These are phyloP conservation scores for Cephus pygmeus DNA, from an alignment of 2,888 invertebrate species.

Conservation along the genomic window DNA sequence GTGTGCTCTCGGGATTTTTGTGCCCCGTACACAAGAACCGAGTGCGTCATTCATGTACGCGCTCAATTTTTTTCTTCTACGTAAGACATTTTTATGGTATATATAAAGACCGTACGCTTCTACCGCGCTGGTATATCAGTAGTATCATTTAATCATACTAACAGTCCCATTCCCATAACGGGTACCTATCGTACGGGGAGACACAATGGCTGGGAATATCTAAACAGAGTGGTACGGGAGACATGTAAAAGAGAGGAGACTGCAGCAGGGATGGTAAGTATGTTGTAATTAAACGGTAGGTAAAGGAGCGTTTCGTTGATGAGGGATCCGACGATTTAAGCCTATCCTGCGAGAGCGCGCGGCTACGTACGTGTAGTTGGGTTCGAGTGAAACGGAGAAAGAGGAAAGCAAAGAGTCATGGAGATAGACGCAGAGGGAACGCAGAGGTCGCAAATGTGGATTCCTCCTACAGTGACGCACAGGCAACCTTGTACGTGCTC, in stretches of 20 bases:
- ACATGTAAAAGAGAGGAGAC: slow-evolving; percentile 28
- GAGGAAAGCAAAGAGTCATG: no score
- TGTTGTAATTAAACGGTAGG: slow-evolving; percentile 58
- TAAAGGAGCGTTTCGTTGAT: slow-evolving; percentile 55
- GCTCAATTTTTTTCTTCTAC: neutral
- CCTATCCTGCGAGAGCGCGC: slow-evolving; percentile 37
- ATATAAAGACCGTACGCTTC: no score
- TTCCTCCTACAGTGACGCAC: neutral
- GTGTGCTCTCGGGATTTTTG: neutral
- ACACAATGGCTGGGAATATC: no score
- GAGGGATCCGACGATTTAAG: slow-evolving; percentile 56
- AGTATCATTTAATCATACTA: no score
- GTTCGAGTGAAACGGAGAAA: neutral
- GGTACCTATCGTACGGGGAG: no score
- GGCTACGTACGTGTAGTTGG: slow-evolving; percentile 6
- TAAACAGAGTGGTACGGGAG: neutral
- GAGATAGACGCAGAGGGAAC: neutral
- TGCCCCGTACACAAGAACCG: neutral
- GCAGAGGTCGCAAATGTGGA: neutral
- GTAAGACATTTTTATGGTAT: no score
- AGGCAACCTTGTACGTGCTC: slow-evolving; percentile 21
- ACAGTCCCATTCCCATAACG: no score
- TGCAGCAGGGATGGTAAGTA: slow-evolving; percentile 35
- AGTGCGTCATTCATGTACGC: slow-evolving; percentile 1
- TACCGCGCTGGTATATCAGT: no score